Base-by-base conservation (phyloP, 2,113 vertebrate genomes). In the Felis chaus region DNA sequence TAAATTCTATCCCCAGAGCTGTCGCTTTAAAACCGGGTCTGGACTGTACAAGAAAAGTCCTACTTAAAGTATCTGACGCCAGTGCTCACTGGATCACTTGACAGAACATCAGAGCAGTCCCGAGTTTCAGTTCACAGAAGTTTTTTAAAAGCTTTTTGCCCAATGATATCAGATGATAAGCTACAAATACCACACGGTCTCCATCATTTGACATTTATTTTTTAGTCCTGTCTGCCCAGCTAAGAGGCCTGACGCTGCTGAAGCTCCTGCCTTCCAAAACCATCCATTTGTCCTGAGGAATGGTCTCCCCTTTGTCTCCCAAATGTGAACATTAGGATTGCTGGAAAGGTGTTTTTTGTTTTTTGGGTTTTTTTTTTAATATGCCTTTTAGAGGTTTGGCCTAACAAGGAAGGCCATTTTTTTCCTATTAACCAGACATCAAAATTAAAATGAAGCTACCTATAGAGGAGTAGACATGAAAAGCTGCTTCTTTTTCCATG, bases 1-100 rank as follows among this genome's bases (percentile, higher is more conserved):
- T 86, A 86, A 74, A 96, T 91, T 96, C 90, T 89, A 83, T 9
- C 57, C 63, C 23, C 48, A 66, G 39, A 61, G 50, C 23, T 83
- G 69, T 36, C 5, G 0, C 68, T 89, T 89, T 82, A 39, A 78
- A 96, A 89, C 14, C 53, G 53, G 39, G 50, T 31, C 41, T 18
- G 9, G 13, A 33, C 73, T 18, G 9, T 16, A 21, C 73, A 73
- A 79, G 83, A 82, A 25, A 93, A 78, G 89, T 86, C 82, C 82
- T 68, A 48, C 82, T 45, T 29, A 14, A 18, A 33, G 48, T n/a
- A 80, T 39, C 53, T 41, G 92, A 76, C 0, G 0, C 73, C 82
- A 63, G 25, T 0, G 15, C 27, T 74, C 71, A 7, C 83, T 63
- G 8, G 63, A 13, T 84, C 91, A 14, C 66, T 68, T 25, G 31